Conservation (phyloP, 2,888 invertebrate genomes). For the Muscina levida region DNA sequence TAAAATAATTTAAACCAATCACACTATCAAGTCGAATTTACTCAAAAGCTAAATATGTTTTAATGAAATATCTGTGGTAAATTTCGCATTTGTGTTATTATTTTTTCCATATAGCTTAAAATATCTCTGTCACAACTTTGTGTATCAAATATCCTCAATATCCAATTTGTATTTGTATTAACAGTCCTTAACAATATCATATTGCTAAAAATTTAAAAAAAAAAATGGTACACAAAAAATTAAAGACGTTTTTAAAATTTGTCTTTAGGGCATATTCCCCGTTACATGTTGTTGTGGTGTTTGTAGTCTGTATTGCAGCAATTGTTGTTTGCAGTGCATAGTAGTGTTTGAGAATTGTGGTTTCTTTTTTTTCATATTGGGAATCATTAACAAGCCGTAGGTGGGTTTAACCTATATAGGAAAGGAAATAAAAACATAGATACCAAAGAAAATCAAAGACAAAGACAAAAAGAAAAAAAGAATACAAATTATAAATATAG, state of each 20-base stretch:
- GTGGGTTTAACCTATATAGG: constrained; percentile 74
- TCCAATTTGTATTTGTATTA: too few species aligned
- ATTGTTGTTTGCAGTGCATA: constrained; percentile 56
- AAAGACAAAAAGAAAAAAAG: constrained; percentile 1
- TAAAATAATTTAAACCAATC: too few species aligned
- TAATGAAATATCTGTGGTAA: too few species aligned
- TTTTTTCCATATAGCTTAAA: too few species aligned
- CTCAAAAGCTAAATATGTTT: too few species aligned
- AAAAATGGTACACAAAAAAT: too few species aligned
- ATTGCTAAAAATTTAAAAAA: too few species aligned
- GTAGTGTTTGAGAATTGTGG: constrained; percentile 26
- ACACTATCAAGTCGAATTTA: too few species aligned
- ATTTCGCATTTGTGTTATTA: too few species aligned
- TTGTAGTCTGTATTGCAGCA: constrained; percentile 21
- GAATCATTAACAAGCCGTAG: constrained; percentile 76
- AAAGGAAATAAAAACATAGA: constrained; percentile 65
- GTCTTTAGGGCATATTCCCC: background rate
- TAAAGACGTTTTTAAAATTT: constrained; percentile 14
- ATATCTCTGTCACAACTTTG: background rate
- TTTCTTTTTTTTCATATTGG: too few species aligned
- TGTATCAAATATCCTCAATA: too few species aligned
- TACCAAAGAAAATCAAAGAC: constrained; percentile 15
- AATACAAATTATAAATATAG: background rate
- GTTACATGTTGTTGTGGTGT: background rate
- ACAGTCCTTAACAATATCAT: too few species aligned